These are phyloP conservation scores for Hydra vulgaris DNA, from an alignment of 30 jellyfish, hydroid and myxozoan genomes.

Conservation along the genomic window DNA sequence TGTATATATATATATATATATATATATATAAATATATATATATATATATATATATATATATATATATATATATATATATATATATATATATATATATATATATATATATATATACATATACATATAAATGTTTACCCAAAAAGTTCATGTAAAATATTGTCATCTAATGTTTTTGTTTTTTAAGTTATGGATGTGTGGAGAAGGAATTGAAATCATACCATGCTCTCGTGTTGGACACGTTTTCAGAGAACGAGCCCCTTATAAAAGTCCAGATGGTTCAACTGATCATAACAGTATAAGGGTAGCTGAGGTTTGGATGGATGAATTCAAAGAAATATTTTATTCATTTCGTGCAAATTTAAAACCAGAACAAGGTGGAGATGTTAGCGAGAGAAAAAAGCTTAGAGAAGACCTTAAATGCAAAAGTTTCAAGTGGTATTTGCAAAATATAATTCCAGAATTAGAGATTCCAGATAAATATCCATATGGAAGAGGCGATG, in stretches of 20 bases:
- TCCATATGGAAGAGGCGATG: constrained; percentile 95
- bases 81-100: too few species aligned
- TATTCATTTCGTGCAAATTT: constrained; percentile 89
- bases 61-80: too few species aligned
- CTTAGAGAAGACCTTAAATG: constrained; percentile 68
- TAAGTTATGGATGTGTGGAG: constrained; percentile 99
- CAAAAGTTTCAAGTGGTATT: constrained; percentile 88
- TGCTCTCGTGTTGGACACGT: constrained; percentile 99
- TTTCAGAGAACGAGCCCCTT: constrained; percentile 94
- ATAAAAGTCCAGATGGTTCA: constrained; percentile 86
- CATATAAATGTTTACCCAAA: too few species aligned
- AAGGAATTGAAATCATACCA: constrained; percentile 90
- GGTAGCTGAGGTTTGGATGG: constrained; percentile 99
- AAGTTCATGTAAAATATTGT: too few species aligned
- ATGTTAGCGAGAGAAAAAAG: constrained; percentile 56
- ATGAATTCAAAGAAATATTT: constrained; percentile 82
- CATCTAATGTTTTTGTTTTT: neutral
- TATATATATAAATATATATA: too few species aligned
- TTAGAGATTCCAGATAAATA: constrained; percentile 83
- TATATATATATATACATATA: too few species aligned
- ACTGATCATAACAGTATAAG: constrained; percentile 92
- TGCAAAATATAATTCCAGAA: constrained; percentile 85
- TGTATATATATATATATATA: too few species aligned
- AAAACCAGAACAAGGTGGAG: constrained; percentile 89
- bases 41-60: too few species aligned